These are phyloP conservation scores for Euspilapteryx auroguttella DNA, from an alignment of 2,888 invertebrate genomes.

Conservation along the genomic window DNA sequence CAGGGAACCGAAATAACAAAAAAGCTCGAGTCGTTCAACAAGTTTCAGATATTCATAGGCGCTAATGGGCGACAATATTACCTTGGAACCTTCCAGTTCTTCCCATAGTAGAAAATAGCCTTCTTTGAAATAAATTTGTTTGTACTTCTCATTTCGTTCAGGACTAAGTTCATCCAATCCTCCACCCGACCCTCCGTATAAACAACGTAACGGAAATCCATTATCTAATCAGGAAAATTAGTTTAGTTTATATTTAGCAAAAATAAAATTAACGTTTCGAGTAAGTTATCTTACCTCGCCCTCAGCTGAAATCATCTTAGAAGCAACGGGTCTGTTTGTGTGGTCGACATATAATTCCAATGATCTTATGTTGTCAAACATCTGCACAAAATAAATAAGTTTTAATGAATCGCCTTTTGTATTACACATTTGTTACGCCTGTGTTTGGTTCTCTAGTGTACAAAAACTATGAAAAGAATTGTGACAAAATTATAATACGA, in stretches of 20 bases:
- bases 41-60: no score
- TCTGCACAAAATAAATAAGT: slow-evolving; percentile 49
- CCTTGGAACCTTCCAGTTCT: slow-evolving; percentile 67
- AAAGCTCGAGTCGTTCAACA: no score
- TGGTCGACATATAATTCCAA: slow-evolving; percentile 70
- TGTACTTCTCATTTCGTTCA: slow-evolving; percentile 81
- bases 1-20: no score
- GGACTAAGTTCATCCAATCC: slow-evolving; percentile 88
- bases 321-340: slow-evolving; percentile 67
- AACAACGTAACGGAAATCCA: slow-evolving; percentile 77
- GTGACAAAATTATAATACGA: neutral
- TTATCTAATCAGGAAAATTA: slow-evolving; percentile 28
- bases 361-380: slow-evolving; percentile 89
- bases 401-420: neutral
- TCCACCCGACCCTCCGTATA: slow-evolving; percentile 82
- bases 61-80: no score
- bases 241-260: neutral
- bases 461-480: no score
- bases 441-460: no score
- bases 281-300: slow-evolving; percentile 61
- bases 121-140: slow-evolving; percentile 86
- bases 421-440: no score
- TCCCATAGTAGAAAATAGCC: slow-evolving; percentile 85
- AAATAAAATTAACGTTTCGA: neutral
- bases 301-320: slow-evolving; percentile 87